phyloP scores from a whole-genome alignment of 2,888 invertebrate genomes.

The Philonicus albiceps region DNA sequence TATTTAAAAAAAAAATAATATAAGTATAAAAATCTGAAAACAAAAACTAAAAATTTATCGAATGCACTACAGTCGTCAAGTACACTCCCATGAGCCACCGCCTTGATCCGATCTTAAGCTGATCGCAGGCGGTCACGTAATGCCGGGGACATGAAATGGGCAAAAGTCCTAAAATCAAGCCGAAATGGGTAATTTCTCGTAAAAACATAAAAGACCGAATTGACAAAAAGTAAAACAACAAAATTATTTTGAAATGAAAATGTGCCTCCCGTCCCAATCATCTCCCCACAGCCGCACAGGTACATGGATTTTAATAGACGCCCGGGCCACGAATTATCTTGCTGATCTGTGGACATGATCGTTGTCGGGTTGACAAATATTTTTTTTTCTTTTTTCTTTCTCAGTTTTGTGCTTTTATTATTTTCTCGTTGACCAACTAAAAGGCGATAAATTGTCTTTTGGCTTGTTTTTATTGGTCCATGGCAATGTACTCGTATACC shows the following conservation, averaged over 20 bases:
- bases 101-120: not conserved
- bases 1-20: not conserved
- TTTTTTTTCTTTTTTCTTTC: not conserved
- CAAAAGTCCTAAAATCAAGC: not conserved
- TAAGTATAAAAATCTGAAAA: not conserved
- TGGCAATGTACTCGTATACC: not conserved
- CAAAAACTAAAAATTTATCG: not conserved
- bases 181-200: not conserved
- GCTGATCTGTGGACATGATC: conserved; percentile 9
- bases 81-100: not conserved
- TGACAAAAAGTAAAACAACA: not conserved
- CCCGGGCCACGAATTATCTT: not conserved
- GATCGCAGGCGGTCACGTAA: not conserved
- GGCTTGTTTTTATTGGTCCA: not conserved
- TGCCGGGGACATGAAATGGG: not conserved
- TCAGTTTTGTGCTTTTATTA: not conserved
- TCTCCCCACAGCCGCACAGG: not conserved
- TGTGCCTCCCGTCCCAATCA: not conserved
- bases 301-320: not conserved
- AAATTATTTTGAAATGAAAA: not conserved
- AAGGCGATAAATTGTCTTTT: conserved; percentile 10
- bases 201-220: not conserved
- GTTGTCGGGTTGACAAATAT: not conserved
- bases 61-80: not conserved
- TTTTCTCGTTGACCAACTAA: not conserved